Conservation (phyloP, 2,888 invertebrate species). For the Tetropium fuscum region DNA sequence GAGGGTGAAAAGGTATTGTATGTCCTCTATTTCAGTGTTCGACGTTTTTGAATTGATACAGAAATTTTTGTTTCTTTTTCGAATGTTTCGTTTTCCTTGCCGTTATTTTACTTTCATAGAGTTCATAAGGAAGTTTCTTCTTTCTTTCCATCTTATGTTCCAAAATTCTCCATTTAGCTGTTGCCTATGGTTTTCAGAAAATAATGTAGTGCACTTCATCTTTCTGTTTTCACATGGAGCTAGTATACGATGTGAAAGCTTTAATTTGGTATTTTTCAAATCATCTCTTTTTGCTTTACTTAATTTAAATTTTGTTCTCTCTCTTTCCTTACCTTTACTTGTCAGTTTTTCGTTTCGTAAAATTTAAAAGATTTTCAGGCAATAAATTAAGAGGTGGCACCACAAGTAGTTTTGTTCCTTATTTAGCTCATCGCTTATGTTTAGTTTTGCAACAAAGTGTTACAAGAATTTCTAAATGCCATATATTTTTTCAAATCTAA, state of each 20-base stretch:
- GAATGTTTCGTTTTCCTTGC: background rate
- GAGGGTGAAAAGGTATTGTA: background rate
- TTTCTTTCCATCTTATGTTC: background rate
- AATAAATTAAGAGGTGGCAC: too few relatives aligned
- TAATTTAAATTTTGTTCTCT: slow-evolving; percentile 1
- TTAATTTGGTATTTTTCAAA: background rate
- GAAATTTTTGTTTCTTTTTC: background rate
- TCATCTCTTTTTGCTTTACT: background rate
- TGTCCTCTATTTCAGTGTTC: background rate
- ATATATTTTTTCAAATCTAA: too few relatives aligned
- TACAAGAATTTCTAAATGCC: too few relatives aligned
- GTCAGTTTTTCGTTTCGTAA: background rate
- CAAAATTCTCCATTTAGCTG: background rate
- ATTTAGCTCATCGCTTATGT: too few relatives aligned
- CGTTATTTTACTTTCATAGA: background rate
- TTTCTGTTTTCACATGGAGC: background rate
- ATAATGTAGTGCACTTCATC: background rate
- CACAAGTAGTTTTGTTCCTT: too few relatives aligned
- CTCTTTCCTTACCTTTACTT: background rate
- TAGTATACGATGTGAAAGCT: background rate
- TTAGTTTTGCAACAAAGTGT: too few relatives aligned
- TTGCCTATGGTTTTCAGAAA: background rate
- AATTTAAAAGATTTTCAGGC: background rate
- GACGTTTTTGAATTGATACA: background rate
- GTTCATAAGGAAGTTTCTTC: too few relatives aligned